Base-by-base conservation (phyloP, 2,888 invertebrate genomes). In the Drosophila acutilabella region DNA sequence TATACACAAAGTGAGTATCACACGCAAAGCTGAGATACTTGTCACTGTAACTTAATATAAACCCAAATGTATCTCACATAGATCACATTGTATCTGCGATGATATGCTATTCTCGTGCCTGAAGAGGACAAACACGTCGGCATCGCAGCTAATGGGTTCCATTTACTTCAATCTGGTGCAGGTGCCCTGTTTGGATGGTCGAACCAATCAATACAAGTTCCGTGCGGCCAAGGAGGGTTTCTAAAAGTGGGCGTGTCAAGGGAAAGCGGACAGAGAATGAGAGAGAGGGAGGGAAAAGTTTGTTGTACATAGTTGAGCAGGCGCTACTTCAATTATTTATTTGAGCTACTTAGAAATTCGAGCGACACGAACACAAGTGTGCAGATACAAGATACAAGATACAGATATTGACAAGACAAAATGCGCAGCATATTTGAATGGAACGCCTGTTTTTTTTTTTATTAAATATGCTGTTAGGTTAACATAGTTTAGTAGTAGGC, bases 1-100 rank as follows among this genome's bases (percentile, higher is more conserved):
- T 97, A 40, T 97, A 96, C 92, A 97, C 97, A 90, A 97, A 97
- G 93, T 97, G 91, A 93, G 93, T 76, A 8, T 23, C 23, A 23
- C 4, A 23, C 6, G 6, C 23, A 23, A 33, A 33, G 18, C 2
- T n/a, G n/a, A n/a, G n/a, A n/a, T n/a, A n/a, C n/a, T n/a, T 10
- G 2, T 30, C 8, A 6, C 30, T 30, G 30, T 8, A 30, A 30
- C 30, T 30, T 18, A 11, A 8, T 10, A 16, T 10, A 20, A 2
- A 8, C 13, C 7, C 7, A 20, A 23, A 2, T 26, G 30, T 2
- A 42, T 56, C 4, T 16, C 40, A 2, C 40, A 2, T 85, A 95
- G 95, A 92, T 97, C 97, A 0, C 97, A 98, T 91, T 98, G 98
- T 92, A 93, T 94, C 54, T 98, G 98, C 92, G 98, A 98, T 92